Base-by-base conservation (phyloP, 1,140 invertebrate species). In the Drosophila jambulina region DNA sequence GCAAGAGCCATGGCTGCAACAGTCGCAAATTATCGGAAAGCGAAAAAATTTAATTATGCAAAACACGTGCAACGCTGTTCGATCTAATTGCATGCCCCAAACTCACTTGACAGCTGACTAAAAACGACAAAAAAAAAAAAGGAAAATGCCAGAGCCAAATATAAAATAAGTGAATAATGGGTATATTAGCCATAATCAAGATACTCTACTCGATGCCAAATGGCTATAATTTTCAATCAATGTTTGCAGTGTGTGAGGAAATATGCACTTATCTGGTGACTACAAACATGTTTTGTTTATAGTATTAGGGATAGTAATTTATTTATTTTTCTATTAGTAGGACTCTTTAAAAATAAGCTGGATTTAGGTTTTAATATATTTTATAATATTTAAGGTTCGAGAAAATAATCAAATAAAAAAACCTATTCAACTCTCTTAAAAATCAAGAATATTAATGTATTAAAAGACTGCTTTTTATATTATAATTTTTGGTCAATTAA, bases 11-110 rank as follows among this genome's bases (percentile, higher is more conserved):
- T 42, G 63, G 60, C 69, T 63, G 54, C 70, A 62, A 65, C 65
- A 65, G 54, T 64, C 65, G 64, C 65, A 87, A 84, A 81, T 88
- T 90, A 84, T 75, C 68, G 80, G 74, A 83, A 78, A 75, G 67
- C 70, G 84, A 67, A 80, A 80, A 87, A 85, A 87, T 65, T 72
- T 83, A 88, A 88, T 90, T 88, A 88, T 90, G 80, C 81, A 75
- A 78, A 90, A 84, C 84, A 88, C 84, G 84, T 84, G 84, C 78
- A 77, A 59, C 54, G 64, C 84, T 75, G 68, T 80, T 77, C 84
- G 78, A 88, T 88, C 84, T 75, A 88, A 88, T 88, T 87, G 84
- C 80, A 77, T 64, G 84, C 54, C 75, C 80, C 78, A 48, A 64
- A 49, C 65, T 64, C 49, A 72, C 62, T 68, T 67, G 78, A 82